Evolutionary conservation across 2,113 vertebrate genomes (phyloP).

Genomic region (Gobius niger): DNA sequence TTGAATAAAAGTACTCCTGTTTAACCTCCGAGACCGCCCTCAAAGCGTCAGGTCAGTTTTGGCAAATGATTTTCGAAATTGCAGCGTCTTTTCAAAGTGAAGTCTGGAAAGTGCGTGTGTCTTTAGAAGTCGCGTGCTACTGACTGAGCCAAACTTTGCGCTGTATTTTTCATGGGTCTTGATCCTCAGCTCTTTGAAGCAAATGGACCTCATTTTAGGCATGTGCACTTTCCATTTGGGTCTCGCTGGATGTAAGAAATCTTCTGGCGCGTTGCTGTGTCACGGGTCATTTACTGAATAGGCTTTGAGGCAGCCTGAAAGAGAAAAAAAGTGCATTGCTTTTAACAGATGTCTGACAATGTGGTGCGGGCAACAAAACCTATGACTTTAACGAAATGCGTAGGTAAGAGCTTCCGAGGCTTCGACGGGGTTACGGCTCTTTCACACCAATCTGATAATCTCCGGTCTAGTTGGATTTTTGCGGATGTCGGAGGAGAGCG

Average conservation of each 20-base stretch:
- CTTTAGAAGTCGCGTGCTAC: not conserved
- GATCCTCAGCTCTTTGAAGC: not conserved
- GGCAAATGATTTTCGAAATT: constrained; percentile 1
- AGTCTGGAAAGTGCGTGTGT: not conserved
- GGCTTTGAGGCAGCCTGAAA: not conserved
- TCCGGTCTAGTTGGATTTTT: too few relatives aligned
- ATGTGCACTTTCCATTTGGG: not conserved
- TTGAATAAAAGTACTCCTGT: not conserved
- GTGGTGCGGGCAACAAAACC: too few relatives aligned
- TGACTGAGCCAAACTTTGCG: not conserved
- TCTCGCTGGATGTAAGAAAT: not conserved
- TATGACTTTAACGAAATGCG: too few relatives aligned
- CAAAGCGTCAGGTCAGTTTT: not conserved
- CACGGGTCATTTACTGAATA: not conserved
- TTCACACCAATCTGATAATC: too few relatives aligned
- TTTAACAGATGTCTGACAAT: too few relatives aligned
- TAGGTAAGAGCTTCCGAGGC: too few relatives aligned
- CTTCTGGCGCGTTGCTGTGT: not conserved
- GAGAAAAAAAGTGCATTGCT: not conserved
- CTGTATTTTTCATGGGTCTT: constrained; percentile 5
- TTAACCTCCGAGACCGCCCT: not conserved
- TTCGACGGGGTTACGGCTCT: too few relatives aligned
- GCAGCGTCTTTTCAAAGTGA: not conserved
- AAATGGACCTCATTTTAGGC: constrained; percentile 1
- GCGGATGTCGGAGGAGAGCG: too few relatives aligned